These are phyloP conservation scores for Lycocerus yunnanus DNA, from an alignment of 2,888 invertebrate genomes.

Conservation along the genomic window DNA sequence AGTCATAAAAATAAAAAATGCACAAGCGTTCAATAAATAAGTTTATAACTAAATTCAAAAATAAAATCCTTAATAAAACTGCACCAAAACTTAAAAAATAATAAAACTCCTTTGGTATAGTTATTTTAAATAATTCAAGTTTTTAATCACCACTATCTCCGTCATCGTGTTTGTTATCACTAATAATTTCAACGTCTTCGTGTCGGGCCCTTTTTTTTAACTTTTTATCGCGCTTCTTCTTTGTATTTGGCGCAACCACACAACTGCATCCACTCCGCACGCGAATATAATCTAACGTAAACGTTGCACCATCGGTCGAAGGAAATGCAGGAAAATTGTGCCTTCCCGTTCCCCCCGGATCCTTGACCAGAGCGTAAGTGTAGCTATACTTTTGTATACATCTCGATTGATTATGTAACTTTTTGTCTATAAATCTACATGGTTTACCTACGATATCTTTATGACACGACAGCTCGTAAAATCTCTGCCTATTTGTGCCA, in stretches of 20 bases:
- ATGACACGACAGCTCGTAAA: conserved; percentile 81
- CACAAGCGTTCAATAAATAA: conserved; percentile 26
- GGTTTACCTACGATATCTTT: conserved; percentile 71
- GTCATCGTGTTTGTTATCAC: neutral
- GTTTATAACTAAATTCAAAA: conserved; percentile 10
- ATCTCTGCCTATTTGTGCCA: conserved; percentile 69
- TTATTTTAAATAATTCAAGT: conserved; percentile 13
- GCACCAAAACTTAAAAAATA: conserved; percentile 21
- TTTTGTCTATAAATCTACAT: conserved; percentile 72
- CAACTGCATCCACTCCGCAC: conserved; percentile 86
- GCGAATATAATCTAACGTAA: conserved; percentile 81
- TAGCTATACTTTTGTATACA: conserved; percentile 85
- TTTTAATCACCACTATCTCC: conserved; percentile 17
- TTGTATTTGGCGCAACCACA: conserved; percentile 67
- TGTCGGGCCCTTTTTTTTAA: conserved; percentile 38
- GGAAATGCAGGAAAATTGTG: conserved; percentile 57
- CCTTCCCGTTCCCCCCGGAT: conserved; percentile 56
- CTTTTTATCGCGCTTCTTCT: conserved; percentile 52
- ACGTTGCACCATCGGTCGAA: conserved; percentile 60
- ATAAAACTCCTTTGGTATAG: conserved; percentile 35
- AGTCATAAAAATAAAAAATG: conserved; percentile 21
- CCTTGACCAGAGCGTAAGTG: conserved; percentile 80
- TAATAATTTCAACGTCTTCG: conserved; percentile 22
- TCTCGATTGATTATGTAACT: conserved; percentile 65
- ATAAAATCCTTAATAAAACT: conserved; percentile 18